Percentiles rank a stretch among this genome's conserved stretches.
Conservation (phyloP, 2,113 vertebrate genomes). For the Atrichornis clamosus region DNA sequence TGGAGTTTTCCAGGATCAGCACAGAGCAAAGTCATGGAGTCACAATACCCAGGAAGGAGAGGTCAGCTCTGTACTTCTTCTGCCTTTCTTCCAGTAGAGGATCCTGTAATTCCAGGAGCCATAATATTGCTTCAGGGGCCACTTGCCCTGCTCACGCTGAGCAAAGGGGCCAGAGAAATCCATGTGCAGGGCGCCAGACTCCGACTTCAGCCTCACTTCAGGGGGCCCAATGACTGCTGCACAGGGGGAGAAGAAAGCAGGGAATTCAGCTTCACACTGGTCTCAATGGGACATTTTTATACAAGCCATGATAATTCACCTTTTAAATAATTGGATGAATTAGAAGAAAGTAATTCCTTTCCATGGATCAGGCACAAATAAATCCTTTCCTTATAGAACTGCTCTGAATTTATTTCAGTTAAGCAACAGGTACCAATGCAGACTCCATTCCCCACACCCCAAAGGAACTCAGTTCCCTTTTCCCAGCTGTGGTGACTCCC, state of each 20-base stretch:
- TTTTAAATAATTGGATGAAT: neutral
- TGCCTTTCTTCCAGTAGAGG: slow-evolving; percentile 64
- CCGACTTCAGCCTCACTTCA: slow-evolving; percentile 25
- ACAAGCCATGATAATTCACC: fast-evolving
- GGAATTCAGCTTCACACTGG: neutral
- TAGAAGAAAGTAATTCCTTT: neutral
- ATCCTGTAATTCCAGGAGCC: slow-evolving; percentile 58
- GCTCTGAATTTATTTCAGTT: neutral
- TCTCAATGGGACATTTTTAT: neutral
- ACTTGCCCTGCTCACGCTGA: neutral
- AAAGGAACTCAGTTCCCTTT: neutral
- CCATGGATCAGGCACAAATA: neutral
- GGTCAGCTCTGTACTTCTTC: neutral
- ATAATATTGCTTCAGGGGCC: slow-evolving; percentile 52
- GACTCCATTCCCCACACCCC: neutral
- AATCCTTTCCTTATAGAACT: neutral
- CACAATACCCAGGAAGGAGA: neutral
- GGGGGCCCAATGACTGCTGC: slow-evolving; percentile 70
- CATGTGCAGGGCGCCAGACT: slow-evolving; percentile 63
- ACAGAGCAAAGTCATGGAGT: neutral
- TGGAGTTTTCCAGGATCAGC: neutral
- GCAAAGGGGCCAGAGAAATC: slow-evolving; percentile 50
- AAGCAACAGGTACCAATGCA: neutral
- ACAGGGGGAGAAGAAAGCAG: neutral
- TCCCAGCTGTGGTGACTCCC: neutral